Evolutionary conservation across 2,797 vertebrate genomes (phyloP).

Genomic region (Clarias pachynema): DNA sequence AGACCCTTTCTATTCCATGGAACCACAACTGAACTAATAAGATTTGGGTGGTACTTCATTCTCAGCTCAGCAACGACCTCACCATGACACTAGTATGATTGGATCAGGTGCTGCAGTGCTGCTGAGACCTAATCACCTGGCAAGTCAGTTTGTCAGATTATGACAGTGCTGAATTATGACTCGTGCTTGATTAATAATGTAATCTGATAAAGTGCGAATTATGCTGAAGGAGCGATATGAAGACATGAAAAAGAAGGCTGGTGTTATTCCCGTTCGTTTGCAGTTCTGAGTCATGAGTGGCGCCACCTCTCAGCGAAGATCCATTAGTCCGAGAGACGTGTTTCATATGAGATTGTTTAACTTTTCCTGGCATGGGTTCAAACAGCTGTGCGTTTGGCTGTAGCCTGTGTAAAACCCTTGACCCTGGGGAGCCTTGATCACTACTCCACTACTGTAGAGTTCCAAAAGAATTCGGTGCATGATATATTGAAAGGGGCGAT

Average conservation of each 20-base stretch:
- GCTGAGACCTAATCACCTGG: conserved; percentile 16
- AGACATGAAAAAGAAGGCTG: conserved; percentile 4
- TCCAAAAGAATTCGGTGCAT: conserved; percentile 32
- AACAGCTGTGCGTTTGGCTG: conserved; percentile 51
- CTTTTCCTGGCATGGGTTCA: conserved; percentile 37
- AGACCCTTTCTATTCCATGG: not conserved
- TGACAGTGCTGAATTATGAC: conserved; percentile 16
- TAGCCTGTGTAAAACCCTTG: conserved; percentile 41
- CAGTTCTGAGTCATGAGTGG: conserved; percentile 16
- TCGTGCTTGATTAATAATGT: conserved; percentile 20
- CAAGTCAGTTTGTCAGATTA: not conserved
- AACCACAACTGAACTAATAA: not conserved
- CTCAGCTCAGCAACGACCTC: conserved; percentile 2
- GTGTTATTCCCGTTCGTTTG: conserved; percentile 38
- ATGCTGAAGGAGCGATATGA: not conserved
- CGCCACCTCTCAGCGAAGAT: conserved; percentile 36
- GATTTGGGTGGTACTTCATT: not conserved
- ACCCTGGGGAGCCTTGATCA: conserved; percentile 39
- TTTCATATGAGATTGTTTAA: conserved; percentile 51
- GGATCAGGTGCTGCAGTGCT: conserved; percentile 18
- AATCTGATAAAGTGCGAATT: conserved; percentile 22
- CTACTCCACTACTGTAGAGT: conserved; percentile 50
- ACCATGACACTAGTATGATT: conserved; percentile 7
- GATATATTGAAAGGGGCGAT: conserved; percentile 26
- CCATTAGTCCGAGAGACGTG: conserved; percentile 46